These are phyloP conservation scores for Leguminivora glycinivorella DNA, from an alignment of 1,140 invertebrate species.

Conservation along the genomic window DNA sequence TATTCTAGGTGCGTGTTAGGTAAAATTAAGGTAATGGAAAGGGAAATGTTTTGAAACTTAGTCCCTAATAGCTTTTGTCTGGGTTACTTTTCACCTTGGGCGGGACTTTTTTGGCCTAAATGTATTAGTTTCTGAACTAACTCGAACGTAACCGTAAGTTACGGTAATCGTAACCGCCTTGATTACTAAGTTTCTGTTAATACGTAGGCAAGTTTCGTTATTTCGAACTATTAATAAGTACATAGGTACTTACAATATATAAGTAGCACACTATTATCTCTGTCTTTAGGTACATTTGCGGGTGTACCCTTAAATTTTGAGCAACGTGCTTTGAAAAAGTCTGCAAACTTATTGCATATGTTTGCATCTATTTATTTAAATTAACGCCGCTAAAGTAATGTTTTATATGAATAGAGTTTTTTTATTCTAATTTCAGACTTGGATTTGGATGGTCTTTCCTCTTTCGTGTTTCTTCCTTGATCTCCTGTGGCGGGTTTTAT, in stretches of 20 bases:
- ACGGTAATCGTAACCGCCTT: background rate
- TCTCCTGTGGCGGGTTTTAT: conserved; percentile 62
- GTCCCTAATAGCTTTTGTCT: conserved; percentile 6
- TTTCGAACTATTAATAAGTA: too few relatives aligned
- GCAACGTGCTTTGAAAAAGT: too few relatives aligned
- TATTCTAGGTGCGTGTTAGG: background rate
- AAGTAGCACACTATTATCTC: too few relatives aligned
- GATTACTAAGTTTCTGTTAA: background rate
- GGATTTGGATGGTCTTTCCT: conserved; percentile 66
- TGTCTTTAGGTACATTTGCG: too few relatives aligned
- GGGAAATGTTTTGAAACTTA: background rate
- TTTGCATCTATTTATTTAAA: too few relatives aligned
- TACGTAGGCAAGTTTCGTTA: background rate
- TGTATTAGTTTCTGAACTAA: background rate
- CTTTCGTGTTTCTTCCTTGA: conserved; percentile 61
- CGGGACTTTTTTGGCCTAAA: background rate
- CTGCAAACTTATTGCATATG: too few relatives aligned
- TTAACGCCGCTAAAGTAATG: too few relatives aligned
- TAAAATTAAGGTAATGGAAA: conserved; percentile 4
- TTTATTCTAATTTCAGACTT: conserved; percentile 55
- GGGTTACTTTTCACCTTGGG: background rate
- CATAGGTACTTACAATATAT: too few relatives aligned
- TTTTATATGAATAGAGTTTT: background rate
- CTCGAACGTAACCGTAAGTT: background rate
- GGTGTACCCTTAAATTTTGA: too few relatives aligned